Percentiles rank a stretch among this genome's conserved stretches.
Conservation (phyloP, 2,888 invertebrate species). For the Adineta ricciae region DNA sequence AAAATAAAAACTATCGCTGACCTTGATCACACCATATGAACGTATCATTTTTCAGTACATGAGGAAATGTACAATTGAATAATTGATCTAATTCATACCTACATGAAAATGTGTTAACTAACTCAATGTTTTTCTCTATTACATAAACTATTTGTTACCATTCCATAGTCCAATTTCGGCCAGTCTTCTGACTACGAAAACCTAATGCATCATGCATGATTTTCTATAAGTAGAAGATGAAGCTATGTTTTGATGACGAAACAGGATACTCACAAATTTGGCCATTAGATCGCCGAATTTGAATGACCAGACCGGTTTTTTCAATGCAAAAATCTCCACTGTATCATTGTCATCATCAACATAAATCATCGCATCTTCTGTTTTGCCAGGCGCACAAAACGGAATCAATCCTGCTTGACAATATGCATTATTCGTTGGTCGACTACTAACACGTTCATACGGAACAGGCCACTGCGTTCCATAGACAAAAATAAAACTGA, state of each 20-base stretch:
- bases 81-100: slow-evolving; percentile 42
- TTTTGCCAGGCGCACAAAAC: slow-evolving; percentile 42
- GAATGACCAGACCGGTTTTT: slow-evolving; percentile 45
- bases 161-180: slow-evolving; percentile 43
- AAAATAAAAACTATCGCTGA: neutral
- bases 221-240: slow-evolving; percentile 37
- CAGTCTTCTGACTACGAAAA: slow-evolving; percentile 40
- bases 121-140: neutral
- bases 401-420: slow-evolving; percentile 42
- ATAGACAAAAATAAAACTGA: neutral
- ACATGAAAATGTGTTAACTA: neutral
- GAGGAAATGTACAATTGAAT: slow-evolving; percentile 45
- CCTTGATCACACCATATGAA: slow-evolving; percentile 45
- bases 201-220: slow-evolving; percentile 45
- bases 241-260: neutral
- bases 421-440: slow-evolving; percentile 40
- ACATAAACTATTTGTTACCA: slow-evolving; percentile 36
- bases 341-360: slow-evolving; percentile 37
- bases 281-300: slow-evolving; percentile 41
- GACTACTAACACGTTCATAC: slow-evolving; percentile 36
- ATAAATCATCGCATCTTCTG: slow-evolving; percentile 40
- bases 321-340: slow-evolving; percentile 42
- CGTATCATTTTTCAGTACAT: slow-evolving; percentile 38
- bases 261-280: slow-evolving; percentile 39
- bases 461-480: slow-evolving; percentile 31